These are phyloP conservation scores for Athene noctua DNA, from an alignment of 2,113 vertebrate genomes.

Conservation along the genomic window DNA sequence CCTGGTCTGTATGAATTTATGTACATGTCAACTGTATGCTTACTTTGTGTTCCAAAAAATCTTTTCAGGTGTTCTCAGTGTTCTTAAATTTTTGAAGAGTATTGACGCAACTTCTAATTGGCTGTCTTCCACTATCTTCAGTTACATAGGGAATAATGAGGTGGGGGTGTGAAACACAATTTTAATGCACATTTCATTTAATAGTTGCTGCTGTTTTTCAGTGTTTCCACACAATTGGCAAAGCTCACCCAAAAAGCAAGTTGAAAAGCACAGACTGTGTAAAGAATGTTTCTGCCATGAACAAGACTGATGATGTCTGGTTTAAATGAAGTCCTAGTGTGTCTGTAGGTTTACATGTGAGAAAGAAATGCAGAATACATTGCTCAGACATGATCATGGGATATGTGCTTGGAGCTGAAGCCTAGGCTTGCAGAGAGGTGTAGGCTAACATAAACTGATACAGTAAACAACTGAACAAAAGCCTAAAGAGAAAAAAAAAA, in stretches of 20 bases:
- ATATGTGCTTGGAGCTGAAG: not conserved
- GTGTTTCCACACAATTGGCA: not conserved
- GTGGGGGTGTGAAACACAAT: too few species aligned
- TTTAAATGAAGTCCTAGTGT: not conserved
- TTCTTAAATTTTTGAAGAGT: not conserved
- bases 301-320: not conserved
- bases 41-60: not conserved
- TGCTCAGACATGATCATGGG: accelerated
- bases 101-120: not conserved
- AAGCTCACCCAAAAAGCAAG: not conserved
- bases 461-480: not conserved
- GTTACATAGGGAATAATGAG: not conserved
- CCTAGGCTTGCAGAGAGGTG: not conserved
- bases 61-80: not conserved
- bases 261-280: not conserved
- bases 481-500: not conserved
- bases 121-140: not conserved
- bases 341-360: not conserved
- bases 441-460: not conserved
- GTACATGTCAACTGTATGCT: accelerated
- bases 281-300: not conserved
- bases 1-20: not conserved
- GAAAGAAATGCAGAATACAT: not conserved
- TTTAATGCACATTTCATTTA: too few species aligned
- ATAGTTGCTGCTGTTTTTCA: too few species aligned